Evolutionary conservation across 2,888 invertebrate species (phyloP).

Genomic region (Cheilosia urbana): DNA sequence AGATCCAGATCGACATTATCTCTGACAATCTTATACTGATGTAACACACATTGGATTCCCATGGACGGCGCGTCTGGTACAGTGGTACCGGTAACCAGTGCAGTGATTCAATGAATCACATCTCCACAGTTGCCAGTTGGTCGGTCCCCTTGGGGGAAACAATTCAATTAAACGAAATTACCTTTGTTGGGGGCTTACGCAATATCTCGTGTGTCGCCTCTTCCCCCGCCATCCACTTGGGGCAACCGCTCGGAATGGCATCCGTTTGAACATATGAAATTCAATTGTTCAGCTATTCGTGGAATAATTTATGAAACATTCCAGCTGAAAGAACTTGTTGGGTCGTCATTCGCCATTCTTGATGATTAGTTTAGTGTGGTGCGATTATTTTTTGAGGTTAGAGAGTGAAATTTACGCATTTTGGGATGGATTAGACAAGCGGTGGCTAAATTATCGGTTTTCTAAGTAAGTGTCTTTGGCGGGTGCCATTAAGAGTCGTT

Average conservation of each 20-base stretch:
- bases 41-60: conserved; percentile 40
- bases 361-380: conserved; percentile 38
- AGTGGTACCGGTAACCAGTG: conserved; percentile 3
- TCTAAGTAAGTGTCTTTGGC: neutral
- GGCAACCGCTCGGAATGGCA: conserved; percentile 17
- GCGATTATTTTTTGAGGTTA: conserved; percentile 20
- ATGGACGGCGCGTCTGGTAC: conserved; percentile 17
- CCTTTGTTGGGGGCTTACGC: conserved; percentile 52
- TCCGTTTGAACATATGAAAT: conserved; percentile 32
- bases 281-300: conserved; percentile 56
- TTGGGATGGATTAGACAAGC: neutral
- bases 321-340: conserved; percentile 30
- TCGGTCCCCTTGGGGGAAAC: conserved; percentile 62
- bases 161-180: conserved; percentile 72
- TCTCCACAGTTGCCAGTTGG: conserved; percentile 1
- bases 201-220: conserved; percentile 11
- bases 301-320: conserved; percentile 62
- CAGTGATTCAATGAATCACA: conserved; percentile 60
- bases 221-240: conserved; percentile 2
- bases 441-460: neutral
- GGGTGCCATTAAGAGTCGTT: neutral
- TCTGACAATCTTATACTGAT: conserved; percentile 31
- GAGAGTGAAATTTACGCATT: conserved; percentile 31
- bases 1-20: conserved; percentile 59
- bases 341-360: conserved; percentile 3